phyloP scores from a whole-genome alignment of 2,888 invertebrate species.

The Trissoscelio sp. region DNA sequence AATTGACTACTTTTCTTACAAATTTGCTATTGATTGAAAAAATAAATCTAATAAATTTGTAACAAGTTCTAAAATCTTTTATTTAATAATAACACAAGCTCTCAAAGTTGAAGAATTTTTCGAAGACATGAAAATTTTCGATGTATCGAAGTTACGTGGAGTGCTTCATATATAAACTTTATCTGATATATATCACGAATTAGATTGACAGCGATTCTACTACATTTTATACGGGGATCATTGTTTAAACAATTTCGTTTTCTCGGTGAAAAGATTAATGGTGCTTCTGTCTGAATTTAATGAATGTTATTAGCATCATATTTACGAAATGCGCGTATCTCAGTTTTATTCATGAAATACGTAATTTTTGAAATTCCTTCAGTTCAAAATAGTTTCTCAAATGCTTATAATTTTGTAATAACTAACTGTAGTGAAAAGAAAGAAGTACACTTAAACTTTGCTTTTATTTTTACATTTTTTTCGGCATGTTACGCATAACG shows the following conservation, averaged over 20 bases:
- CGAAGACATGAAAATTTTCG: too few relatives aligned
- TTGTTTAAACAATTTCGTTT: slow-evolving; percentile 1
- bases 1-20: too few relatives aligned
- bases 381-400: slow-evolving; percentile 32
- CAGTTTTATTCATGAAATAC: slow-evolving; percentile 24
- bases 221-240: background rate
- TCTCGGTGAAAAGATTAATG: slow-evolving; percentile 11
- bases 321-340: slow-evolving; percentile 15
- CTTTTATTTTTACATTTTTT: slow-evolving; percentile 28
- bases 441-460: slow-evolving; percentile 21
- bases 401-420: slow-evolving; percentile 33
- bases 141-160: too few relatives aligned
- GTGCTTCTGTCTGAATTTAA: background rate
- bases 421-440: slow-evolving; percentile 28
- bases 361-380: slow-evolving; percentile 38
- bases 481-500: slow-evolving; percentile 19
- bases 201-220: too few relatives aligned
- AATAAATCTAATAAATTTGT: too few relatives aligned
- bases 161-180: too few relatives aligned
- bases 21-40: too few relatives aligned
- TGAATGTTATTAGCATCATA: slow-evolving; percentile 22
- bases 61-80: too few relatives aligned
- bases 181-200: too few relatives aligned
- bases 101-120: too few relatives aligned
- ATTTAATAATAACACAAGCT: too few relatives aligned